phyloP scores from a whole-genome alignment of 2,888 invertebrate genomes.

The Apamea anceps region DNA sequence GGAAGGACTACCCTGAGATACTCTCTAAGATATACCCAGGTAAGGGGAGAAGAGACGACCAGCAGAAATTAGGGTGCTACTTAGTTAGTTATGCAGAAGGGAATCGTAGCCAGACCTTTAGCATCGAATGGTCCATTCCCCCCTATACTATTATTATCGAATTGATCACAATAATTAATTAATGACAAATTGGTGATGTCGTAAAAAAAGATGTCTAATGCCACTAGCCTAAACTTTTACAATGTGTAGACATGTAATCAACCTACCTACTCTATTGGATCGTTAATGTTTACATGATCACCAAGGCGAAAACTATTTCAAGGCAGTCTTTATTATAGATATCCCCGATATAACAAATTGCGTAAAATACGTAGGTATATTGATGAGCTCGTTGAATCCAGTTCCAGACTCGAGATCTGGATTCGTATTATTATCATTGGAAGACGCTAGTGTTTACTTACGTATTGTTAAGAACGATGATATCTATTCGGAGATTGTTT shows the following conservation, averaged over 20 bases:
- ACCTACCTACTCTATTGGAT: constrained; percentile 33
- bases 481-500: constrained; percentile 40
- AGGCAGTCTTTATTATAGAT: constrained; percentile 61
- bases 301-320: constrained; percentile 61
- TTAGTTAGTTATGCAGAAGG: not conserved
- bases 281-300: constrained; percentile 62
- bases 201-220: not conserved
- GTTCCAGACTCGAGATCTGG: constrained; percentile 32
- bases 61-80: not conserved
- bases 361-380: constrained; percentile 27
- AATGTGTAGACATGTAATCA: constrained; percentile 45
- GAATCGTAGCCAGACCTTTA: not conserved
- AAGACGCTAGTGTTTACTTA: constrained; percentile 46
- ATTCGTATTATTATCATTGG: constrained; percentile 46
- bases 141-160: not conserved
- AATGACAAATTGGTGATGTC: not conserved
- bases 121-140: not conserved
- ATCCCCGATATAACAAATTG: constrained; percentile 56
- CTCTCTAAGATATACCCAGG: not conserved
- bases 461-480: constrained; percentile 24
- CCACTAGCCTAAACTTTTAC: constrained; percentile 15
- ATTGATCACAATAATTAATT: not conserved
- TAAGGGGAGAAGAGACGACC: not conserved
- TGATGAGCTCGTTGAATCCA: constrained; percentile 33
- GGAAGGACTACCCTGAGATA: not conserved